Evolutionary conservation across 2,888 invertebrate genomes (phyloP), one percentile per base, ranked within the genome.

Genomic region (Agonum fuliginosum): DNA sequence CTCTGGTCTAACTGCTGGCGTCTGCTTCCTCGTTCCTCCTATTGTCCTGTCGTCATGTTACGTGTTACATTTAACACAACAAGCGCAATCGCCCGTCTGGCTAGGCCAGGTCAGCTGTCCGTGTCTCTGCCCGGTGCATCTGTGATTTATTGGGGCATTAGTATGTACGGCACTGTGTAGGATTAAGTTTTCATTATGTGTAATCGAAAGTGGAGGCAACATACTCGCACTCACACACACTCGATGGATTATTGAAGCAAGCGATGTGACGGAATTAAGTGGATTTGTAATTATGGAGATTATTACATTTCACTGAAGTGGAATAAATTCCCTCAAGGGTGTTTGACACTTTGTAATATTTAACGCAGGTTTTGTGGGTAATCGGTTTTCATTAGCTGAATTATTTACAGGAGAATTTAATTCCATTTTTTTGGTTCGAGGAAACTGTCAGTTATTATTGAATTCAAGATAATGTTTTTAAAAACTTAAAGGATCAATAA

Each of bases 131-230:
- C 71, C 46, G 51, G 14, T 51, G 51, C 71, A 71, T 71, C 48
- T 71, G 46, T 71, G 71, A 71, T 71, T 71, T 71, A 71, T 71
- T 48, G 51, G 27, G 46, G 27, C 71, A 71, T 71, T 71, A 71
- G 71, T 34, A 71, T 51, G 51, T 71, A 71, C 48, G 19, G 43
- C 20, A 10, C 20, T 62, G 58, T 30, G 58, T 30, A 12, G 54
- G 58, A 62, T 62, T 62, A 62, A 62, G 58, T 62, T 62, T 62
- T 62, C 58, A 62, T 62, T 62, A 62, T 62, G 58, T 62, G 58
- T 62, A 62, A 62, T 62, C 58, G 58, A 62, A 62, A 62, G 58
- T 62, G 58, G 30, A 27, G 54, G 10, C 17, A n/a, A 14, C 48
- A 48, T 22, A 27, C 27, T 24, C 24, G n/a, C 27, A 22, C 54